Evolutionary conservation across 2,113 vertebrate species (phyloP).

Genomic region (Garra rufa): DNA sequence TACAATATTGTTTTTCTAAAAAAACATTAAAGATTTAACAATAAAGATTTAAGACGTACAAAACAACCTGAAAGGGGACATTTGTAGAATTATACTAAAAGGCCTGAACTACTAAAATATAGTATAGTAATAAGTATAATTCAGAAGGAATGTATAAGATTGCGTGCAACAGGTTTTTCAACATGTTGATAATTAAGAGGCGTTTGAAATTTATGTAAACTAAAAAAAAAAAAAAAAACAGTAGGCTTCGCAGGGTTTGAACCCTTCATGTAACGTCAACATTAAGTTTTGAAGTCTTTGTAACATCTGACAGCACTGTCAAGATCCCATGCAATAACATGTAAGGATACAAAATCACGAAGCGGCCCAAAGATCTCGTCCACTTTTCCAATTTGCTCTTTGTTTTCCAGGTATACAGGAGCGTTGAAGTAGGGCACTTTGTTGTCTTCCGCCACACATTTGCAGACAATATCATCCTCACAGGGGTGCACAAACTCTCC

Average conservation of each 20-base stretch:
- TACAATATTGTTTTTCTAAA: too few relatives aligned
- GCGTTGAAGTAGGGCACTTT: slow-evolving; percentile 98
- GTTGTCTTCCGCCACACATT: slow-evolving; percentile 92
- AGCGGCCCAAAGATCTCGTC: slow-evolving; percentile 98
- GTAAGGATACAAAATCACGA: slow-evolving; percentile 97
- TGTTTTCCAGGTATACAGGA: slow-evolving; percentile 96
- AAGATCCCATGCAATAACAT: background rate
- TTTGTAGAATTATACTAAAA: background rate
- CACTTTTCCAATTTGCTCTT: slow-evolving; percentile 97
- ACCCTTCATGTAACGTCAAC: background rate
- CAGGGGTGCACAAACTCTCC: slow-evolving; percentile 97
- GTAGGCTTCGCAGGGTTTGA: background rate
- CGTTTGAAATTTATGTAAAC: background rate
- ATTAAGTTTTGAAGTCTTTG: background rate
- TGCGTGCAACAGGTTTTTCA: background rate
- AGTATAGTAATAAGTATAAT: background rate
- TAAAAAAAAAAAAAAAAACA: too few relatives aligned
- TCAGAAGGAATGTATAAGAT: background rate
- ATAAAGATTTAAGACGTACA: background rate
- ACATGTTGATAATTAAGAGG: background rate
- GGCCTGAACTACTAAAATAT: background rate
- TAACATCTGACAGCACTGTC: background rate
- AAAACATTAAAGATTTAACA: background rate
- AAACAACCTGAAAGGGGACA: background rate
- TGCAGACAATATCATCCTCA: slow-evolving; percentile 96